phyloP scores from a whole-genome alignment of 2,888 invertebrate species.

The Scotopteryx bipunctaria region DNA sequence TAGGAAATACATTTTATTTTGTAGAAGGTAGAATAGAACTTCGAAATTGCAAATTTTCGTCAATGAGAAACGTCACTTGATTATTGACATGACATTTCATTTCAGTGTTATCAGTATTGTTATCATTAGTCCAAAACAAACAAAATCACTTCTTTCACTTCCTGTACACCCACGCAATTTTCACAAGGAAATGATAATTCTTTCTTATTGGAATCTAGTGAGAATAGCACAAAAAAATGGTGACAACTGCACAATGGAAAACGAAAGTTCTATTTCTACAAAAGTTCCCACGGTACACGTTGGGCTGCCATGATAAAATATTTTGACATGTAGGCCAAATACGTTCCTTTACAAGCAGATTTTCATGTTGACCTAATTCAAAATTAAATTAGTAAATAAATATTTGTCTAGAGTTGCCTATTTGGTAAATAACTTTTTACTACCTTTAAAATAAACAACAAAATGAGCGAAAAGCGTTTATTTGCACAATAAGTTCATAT shows the following conservation, averaged over 20 bases:
- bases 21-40: slow-evolving; percentile 70
- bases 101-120: slow-evolving; percentile 58
- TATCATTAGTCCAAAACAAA: slow-evolving; percentile 41
- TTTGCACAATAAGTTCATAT: slow-evolving; percentile 22
- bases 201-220: slow-evolving; percentile 59
- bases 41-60: slow-evolving; percentile 62
- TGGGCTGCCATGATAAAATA: slow-evolving; percentile 62
- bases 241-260: slow-evolving; percentile 56
- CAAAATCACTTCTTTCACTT: slow-evolving; percentile 30
- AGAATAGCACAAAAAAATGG: slow-evolving; percentile 52
- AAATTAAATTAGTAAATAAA: no score
- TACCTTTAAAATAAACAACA: neutral
- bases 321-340: slow-evolving; percentile 54
- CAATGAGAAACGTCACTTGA: slow-evolving; percentile 75
- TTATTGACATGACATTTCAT: slow-evolving; percentile 69
- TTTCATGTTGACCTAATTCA: slow-evolving; percentile 31
- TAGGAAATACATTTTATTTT: slow-evolving; percentile 67
- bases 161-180: slow-evolving; percentile 43
- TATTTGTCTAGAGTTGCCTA: no score
- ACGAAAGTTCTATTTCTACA: slow-evolving; percentile 63
- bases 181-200: slow-evolving; percentile 54
- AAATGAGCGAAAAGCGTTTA: slow-evolving; percentile 21
- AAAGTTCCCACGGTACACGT: slow-evolving; percentile 59
- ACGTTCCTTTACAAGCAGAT: slow-evolving; percentile 50
- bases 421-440: no score